These are phyloP conservation scores for Crocallis elinguaria DNA, from an alignment of 2,888 invertebrate genomes.

Conservation along the genomic window DNA sequence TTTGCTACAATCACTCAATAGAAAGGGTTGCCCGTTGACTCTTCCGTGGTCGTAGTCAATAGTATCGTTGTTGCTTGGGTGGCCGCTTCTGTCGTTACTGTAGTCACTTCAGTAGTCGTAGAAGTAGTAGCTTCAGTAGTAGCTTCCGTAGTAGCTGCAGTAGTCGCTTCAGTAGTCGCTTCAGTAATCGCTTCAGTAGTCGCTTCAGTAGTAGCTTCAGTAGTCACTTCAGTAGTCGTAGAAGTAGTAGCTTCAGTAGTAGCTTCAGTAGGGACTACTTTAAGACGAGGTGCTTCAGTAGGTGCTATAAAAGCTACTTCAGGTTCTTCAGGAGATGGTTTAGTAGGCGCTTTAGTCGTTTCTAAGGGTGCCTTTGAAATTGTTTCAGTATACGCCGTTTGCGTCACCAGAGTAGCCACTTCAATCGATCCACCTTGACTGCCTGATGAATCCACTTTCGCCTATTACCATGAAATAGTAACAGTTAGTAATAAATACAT, in stretches of 20 bases:
- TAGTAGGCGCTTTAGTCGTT: too few relatives aligned
- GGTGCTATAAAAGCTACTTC: too few relatives aligned
- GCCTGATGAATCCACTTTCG: too few relatives aligned
- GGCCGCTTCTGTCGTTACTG: not conserved
- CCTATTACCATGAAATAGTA: too few relatives aligned
- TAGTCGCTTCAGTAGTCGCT: conserved; percentile 1
- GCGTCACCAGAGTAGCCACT: too few relatives aligned
- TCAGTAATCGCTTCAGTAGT: not conserved
- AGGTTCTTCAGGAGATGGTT: too few relatives aligned
- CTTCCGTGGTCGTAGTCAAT: not conserved
- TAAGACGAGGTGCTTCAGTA: not conserved
- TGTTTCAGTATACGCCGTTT: too few relatives aligned
- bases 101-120: not conserved
- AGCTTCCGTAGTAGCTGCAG: conserved; percentile 1
- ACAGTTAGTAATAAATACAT: too few relatives aligned
- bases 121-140: not conserved
- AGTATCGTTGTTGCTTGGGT: not conserved
- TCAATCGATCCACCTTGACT: too few relatives aligned
- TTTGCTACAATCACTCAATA: conserved; percentile 2
- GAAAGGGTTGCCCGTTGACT: conserved; percentile 11
- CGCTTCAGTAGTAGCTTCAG: not conserved
- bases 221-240: not conserved
- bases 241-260: not conserved
- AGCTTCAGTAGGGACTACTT: not conserved
- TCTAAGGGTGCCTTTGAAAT: too few relatives aligned